These are phyloP conservation scores for Cerastoderma edule DNA, from an alignment of 2,888 invertebrate species.

Conservation along the genomic window DNA sequence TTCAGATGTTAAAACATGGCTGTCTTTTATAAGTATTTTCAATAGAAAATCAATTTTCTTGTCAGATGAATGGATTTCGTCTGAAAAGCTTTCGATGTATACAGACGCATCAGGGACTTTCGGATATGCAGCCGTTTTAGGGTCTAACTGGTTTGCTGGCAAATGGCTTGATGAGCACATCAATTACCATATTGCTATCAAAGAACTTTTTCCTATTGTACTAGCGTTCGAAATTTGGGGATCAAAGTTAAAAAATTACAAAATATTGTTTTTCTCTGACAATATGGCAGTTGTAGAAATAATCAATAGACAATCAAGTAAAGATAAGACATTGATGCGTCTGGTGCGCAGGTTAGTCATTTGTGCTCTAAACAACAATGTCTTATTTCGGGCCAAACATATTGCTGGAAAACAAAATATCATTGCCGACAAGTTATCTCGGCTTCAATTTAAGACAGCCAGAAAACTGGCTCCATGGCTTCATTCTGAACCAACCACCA, in stretches of 20 bases:
- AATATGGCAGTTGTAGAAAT: constrained; percentile 28
- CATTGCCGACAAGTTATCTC: constrained; percentile 19
- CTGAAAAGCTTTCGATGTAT: constrained; percentile 20
- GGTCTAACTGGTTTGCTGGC: constrained; percentile 29
- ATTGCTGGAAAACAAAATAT: constrained; percentile 10
- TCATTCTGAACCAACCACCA: background rate
- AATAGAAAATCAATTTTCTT: constrained; percentile 54
- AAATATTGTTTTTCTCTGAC: constrained; percentile 38
- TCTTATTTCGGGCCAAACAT: constrained; percentile 16
- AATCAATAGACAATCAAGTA: constrained; percentile 28
- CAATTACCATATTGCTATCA: constrained; percentile 19
- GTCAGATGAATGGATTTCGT: constrained; percentile 28
- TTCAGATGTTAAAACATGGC: constrained; percentile 43
- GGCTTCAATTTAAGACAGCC: constrained; percentile 23
- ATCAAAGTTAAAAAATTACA: constrained; percentile 29
- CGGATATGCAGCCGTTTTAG: constrained; percentile 43
- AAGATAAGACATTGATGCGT: constrained; percentile 14
- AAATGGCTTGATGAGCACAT: background rate
- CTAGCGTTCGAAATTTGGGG: constrained; percentile 39
- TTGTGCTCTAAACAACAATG: background rate
- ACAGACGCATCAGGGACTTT: constrained; percentile 40
- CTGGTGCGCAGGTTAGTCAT: constrained; percentile 4
- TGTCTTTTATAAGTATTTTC: constrained; percentile 29
- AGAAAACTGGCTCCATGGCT: background rate
- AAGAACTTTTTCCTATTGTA: constrained; percentile 27